Base-by-base conservation (phyloP, 1,140 invertebrate genomes). In the Drosophila nannoptera region DNA sequence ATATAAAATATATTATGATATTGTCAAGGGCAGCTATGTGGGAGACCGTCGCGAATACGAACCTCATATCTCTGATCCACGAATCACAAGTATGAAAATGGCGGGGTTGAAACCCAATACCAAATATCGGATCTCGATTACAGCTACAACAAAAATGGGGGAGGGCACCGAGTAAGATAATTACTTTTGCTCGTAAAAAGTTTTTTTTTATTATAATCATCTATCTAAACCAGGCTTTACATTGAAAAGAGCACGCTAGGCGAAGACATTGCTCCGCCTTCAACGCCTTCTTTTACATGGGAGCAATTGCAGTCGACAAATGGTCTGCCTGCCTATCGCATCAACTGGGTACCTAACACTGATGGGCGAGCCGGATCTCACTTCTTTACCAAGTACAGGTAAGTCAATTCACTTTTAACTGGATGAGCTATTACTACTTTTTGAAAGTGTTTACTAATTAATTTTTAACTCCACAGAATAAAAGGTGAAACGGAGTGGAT, bases 1-100 rank as follows among this genome's bases (percentile, higher is more conserved):
- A 7, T 99, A 99, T 89, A 94, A 95, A 87, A 95, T 99, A 76
- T 96, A 95, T 87, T 98, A 97, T 89, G 93, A 96, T 84, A 92
- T 94, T 76, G 95, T 98, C 0, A 93, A 93, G 48, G 93, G 93
- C 36, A 95, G 94, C 0, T 91, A 91, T 45, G 90, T 96, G 0
- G 93, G 92, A 32, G 91, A 93, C 4, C 86, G 93, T 35, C 90
- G 93, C 38, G 94, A 96, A 87, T 92, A 95, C 65, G 92, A 94
- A 73, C 94, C 95, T 16, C 92, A 94, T 40, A 95, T 98, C 68
- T 90, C 75, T 7, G 93, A 98, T 90, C 94, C 96, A 0, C 92
- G 93, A 54, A 91, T 92, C 48, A 94, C 93, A n/a, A 91, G 92
- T 59, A 96, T 95, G 33, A 98, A 97, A 91, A 90, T 99, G 58